Conservation (phyloP, 1,140 invertebrate species). For the Leptinotarsa undecemlineata region DNA sequence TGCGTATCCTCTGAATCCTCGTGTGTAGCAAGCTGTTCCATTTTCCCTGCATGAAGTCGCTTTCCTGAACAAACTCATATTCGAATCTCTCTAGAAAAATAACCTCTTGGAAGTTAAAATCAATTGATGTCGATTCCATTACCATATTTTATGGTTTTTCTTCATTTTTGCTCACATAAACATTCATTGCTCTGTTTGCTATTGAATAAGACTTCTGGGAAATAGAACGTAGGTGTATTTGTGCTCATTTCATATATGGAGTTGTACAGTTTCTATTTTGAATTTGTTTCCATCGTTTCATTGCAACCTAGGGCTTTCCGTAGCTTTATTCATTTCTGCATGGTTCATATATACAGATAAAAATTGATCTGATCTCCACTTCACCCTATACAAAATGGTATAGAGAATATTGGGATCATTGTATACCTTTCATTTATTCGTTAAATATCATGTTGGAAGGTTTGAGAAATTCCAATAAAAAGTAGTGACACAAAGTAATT, state of each 20-base stretch:
- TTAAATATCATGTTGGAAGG: too few relatives aligned
- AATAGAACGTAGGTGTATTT: not conserved
- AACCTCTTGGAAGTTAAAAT: not conserved
- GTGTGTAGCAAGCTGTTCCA: not conserved
- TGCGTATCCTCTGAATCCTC: not conserved
- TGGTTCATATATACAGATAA: too few relatives aligned
- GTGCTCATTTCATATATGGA: not conserved
- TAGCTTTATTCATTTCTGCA: too few relatives aligned
- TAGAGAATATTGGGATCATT: too few relatives aligned
- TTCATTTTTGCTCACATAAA: constrained; percentile 4
- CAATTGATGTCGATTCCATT: constrained; percentile 1
- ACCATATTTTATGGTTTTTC: not conserved
- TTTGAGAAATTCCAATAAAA: too few relatives aligned
- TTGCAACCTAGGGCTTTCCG: too few relatives aligned
- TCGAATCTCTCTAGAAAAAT: not conserved
- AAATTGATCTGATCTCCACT: too few relatives aligned
- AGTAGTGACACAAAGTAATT: too few relatives aligned
- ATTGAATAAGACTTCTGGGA: not conserved
- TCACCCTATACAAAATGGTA: too few relatives aligned
- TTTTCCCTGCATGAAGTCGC: not conserved
- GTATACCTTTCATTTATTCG: too few relatives aligned
- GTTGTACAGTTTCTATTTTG: not conserved
- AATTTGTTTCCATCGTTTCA: not conserved
- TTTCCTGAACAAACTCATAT: not conserved
- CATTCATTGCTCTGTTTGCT: not conserved